Percentiles rank a stretch among this genome's conserved stretches.
Conservation (phyloP, 64 coral and sea anemone species). For the Stichodactyla mertensii region DNA sequence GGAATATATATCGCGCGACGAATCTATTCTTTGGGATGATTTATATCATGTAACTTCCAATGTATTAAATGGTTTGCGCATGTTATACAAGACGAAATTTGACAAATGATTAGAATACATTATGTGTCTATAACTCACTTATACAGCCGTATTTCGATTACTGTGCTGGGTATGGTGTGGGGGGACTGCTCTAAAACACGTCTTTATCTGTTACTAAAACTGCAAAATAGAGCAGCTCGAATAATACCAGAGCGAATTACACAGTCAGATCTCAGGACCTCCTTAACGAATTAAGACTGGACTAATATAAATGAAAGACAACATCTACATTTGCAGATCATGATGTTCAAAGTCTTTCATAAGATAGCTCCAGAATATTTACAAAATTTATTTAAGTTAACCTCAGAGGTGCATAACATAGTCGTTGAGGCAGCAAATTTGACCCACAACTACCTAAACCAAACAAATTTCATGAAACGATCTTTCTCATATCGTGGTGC, state of each 20-base stretch:
- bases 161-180: slow-evolving; percentile 14
- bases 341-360: too few species aligned
- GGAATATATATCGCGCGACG: slow-evolving; percentile 45
- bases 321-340: too few species aligned
- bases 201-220: slow-evolving; percentile 37
- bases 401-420: too few species aligned
- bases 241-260: slow-evolving; percentile 24
- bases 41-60: slow-evolving; percentile 38
- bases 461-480: too few species aligned
- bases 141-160: slow-evolving; percentile 43
- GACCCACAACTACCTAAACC: too few species aligned
- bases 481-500: too few species aligned
- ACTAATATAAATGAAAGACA: too few species aligned
- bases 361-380: too few species aligned
- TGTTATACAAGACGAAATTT: slow-evolving; percentile 3
- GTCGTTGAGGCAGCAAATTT: too few species aligned
- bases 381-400: too few species aligned
- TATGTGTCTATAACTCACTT: slow-evolving; percentile 31
- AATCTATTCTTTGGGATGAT: slow-evolving; percentile 25
- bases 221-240: slow-evolving; percentile 57
- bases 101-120: slow-evolving; percentile 17
- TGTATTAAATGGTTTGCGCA: slow-evolving; percentile 22
- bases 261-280: not conserved
- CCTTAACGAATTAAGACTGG: slow-evolving; percentile 32
- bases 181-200: slow-evolving; percentile 5